Evolutionary conservation across 2,113 vertebrate genomes (phyloP), one percentile per base, ranked within the genome.

Genomic region (Hipposideros armiger): DNA sequence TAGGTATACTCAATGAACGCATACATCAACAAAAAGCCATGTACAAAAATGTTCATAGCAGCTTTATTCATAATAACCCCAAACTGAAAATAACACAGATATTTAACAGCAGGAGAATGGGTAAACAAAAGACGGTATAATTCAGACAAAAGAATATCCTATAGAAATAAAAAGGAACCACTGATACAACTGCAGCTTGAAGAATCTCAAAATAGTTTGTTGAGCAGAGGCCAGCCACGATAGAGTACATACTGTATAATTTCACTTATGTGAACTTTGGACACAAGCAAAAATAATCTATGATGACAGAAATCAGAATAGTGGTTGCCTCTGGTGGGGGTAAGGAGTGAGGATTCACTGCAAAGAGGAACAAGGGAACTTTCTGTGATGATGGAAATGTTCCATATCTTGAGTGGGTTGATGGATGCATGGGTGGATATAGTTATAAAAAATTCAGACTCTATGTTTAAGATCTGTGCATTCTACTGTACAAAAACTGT

Each of bases 81-180:
- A 56, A 78, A 74, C 5, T 42, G 4, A 83, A 83, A 92, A 83
- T n/a, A 86, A n/a, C 14, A 64, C 0, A 26, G 45, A 30, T 93
- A 14, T 86, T n/a, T 47, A 42, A 62, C 16, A 22, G 17, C 40
- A 85, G 32, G 56, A 96, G 22, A 54, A 70, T 70, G 28, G n/a
- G 10, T 60, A 76, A 92, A 70, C 32, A 85, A 92, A 66, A 17
- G 19, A 4, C 60, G 16, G 30, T 32, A 76, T 16, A 91, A 67
- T 67, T 86, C n/a, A 66, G 32, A 42, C 66, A 87, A 58, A 94
- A 69, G 30, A 91, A 78, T 83, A 95, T 89, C 45, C 36, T 50
- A 54, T 20, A 82, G 47, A 11, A 82, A 87, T 72, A 24, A 84
- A 88, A 94, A 50, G 14, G 50, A 87, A 70, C 19, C 58, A 36